These are phyloP conservation scores for Parnassius glacialis DNA, from an alignment of 2,888 invertebrate genomes.

Conservation along the genomic window DNA sequence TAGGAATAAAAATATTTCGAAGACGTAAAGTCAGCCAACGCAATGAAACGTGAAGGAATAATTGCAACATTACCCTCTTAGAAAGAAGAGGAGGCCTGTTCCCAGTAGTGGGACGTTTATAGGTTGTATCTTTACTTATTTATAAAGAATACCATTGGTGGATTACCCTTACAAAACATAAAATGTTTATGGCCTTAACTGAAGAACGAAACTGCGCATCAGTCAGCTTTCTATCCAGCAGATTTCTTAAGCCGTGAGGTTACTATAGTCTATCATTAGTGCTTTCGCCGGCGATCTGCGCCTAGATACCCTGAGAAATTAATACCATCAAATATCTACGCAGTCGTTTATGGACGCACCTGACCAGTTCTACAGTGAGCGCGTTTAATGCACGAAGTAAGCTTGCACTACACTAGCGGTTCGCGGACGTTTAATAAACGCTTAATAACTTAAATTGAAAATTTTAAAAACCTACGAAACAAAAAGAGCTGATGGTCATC, in stretches of 20 bases:
- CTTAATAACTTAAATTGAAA: too few species aligned
- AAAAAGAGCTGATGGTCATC: too few species aligned
- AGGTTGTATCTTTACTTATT: too few species aligned
- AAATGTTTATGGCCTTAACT: neutral
- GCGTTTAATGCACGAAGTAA: neutral
- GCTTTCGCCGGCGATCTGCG: constrained; percentile 23
- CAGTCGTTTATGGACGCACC: constrained; percentile 9
- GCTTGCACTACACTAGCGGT: neutral
- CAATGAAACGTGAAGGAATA: too few species aligned
- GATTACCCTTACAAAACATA: neutral
- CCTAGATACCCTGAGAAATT: constrained; percentile 24
- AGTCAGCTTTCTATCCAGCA: constrained; percentile 21
- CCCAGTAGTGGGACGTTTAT: too few species aligned
- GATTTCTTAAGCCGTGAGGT: constrained; percentile 12
- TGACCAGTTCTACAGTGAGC: constrained; percentile 17
- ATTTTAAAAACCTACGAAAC: too few species aligned
- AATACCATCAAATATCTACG: constrained; percentile 23
- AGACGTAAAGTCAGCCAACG: too few species aligned
- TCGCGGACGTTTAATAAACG: neutral
- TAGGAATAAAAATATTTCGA: too few species aligned
- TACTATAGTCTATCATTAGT: constrained; percentile 22
- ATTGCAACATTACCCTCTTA: too few species aligned
- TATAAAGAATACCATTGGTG: too few species aligned
- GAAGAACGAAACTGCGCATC: constrained; percentile 17
- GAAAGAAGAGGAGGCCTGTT: too few species aligned